These are phyloP conservation scores for Gasterosteus nipponicus DNA, from an alignment of 2,113 vertebrate species.

Conservation along the genomic window DNA sequence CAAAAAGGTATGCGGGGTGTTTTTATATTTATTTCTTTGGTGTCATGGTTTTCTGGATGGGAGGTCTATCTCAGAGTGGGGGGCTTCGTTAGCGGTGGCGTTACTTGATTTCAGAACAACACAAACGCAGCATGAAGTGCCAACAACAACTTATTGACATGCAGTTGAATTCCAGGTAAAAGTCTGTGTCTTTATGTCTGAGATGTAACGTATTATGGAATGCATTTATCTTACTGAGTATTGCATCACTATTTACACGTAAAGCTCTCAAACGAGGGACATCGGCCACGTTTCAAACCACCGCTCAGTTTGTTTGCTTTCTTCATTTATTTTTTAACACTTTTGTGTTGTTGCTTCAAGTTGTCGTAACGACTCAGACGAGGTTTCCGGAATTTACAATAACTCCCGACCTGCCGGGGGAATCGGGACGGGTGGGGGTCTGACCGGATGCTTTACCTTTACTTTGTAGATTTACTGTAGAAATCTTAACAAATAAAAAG, in stretches of 20 bases:
- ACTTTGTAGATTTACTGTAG: background rate
- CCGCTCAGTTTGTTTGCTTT: background rate
- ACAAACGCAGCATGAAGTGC: constrained; percentile 42
- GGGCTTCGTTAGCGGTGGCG: background rate
- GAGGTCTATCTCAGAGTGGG: constrained; percentile 16
- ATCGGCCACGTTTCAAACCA: background rate
- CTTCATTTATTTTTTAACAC: background rate
- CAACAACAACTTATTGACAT: constrained; percentile 31
- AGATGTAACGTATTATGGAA: constrained; percentile 32
- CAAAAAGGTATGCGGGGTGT: constrained; percentile 24
- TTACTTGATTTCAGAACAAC: constrained; percentile 43
- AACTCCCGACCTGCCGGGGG: background rate
- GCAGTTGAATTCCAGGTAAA: constrained; percentile 15
- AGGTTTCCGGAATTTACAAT: too few species aligned
- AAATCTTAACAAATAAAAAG: background rate
- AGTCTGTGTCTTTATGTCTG: constrained; percentile 22
- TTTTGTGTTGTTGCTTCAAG: background rate
- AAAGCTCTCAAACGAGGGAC: background rate
- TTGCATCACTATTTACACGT: constrained; percentile 30
- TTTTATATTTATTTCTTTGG: constrained; percentile 45
- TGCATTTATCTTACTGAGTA: constrained; percentile 28
- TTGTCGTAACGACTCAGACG: background rate
- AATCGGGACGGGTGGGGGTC: background rate
- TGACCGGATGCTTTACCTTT: background rate
- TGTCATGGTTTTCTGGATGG: constrained; percentile 28